Evolutionary conservation across 2,113 vertebrate species (phyloP), one percentile per base, ranked within the genome.

Genomic region (Psilopogon haemacephalus): DNA sequence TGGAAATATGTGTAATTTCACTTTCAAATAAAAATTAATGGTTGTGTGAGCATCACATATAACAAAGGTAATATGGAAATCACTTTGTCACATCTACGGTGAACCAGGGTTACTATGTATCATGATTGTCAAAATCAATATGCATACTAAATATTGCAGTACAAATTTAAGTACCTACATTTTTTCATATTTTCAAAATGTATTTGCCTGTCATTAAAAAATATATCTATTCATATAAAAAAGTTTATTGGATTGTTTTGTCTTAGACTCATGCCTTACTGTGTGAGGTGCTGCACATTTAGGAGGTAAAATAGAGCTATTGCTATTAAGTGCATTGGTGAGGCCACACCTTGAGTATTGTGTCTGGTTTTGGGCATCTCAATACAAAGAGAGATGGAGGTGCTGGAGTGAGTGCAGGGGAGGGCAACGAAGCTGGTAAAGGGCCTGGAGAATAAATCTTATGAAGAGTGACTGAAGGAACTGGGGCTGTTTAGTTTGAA

Each of bases 131-230:
- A 89, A 95, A 93, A 91, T 91, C 68, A 92, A 90, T 93, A 87
- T 3, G 11, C 27, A 50, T 73, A n/a, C 37, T 89, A 83, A 79
- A 92, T 67, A 73, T 63, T 87, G 56, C 33, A 83, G 38, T 79
- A 76, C 12, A 87, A 46, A 10, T 92, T 54, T 84, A 95, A 88
- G 28, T 70, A 75, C 6, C 18, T 33, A 55, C 28, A 85, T 87
- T 87, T 94, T 94, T 93, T 92, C 84, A 85, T 86, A 71, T 73
- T 92, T 89, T 94, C 38, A 63, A 86, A 84, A 89, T 85, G 11
- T 20, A 67, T 76, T 82, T 87, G 5, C 59, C n/a, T 87, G 32
- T 67, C 74, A 79, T 55, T 23, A n/a, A 42, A 79, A 65, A 65
- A 64, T 12, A 35, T 37, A 26, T 38, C 16, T 68, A 17, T 63